Evolutionary conservation across 2,113 vertebrate species (phyloP).

Genomic region (Dasyornis broadbenti): DNA sequence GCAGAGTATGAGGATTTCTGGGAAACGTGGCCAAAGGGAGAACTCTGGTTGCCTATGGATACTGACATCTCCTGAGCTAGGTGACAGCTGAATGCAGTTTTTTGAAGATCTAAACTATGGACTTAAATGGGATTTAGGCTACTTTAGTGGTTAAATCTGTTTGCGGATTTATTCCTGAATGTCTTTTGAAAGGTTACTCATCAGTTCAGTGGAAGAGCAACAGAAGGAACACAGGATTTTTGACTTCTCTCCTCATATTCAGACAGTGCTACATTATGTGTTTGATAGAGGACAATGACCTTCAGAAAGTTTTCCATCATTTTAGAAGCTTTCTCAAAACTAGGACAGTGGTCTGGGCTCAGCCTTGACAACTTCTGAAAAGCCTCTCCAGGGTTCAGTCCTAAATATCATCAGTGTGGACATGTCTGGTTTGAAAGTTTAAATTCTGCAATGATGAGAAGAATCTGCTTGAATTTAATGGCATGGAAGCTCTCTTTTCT

Average conservation of each 20-base stretch:
- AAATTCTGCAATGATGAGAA: background rate
- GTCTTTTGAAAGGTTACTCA: slow-evolving; percentile 48
- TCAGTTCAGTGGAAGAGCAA: background rate
- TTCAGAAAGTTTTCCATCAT: slow-evolving; percentile 43
- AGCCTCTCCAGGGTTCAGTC: slow-evolving; percentile 8
- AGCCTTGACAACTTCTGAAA: slow-evolving; percentile 13
- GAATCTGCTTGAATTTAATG: background rate
- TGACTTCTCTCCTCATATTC: background rate
- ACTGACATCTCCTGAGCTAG: background rate
- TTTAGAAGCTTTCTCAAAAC: slow-evolving; percentile 34
- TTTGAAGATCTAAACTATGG: slow-evolving; percentile 46
- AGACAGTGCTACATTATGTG: background rate
- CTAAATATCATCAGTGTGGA: slow-evolving; percentile 21
- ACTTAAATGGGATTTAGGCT: slow-evolving; percentile 47
- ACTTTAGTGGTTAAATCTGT: slow-evolving; percentile 50
- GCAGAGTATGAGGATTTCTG: background rate
- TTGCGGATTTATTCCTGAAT: slow-evolving; percentile 47
- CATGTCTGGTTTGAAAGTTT: background rate
- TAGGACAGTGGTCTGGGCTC: background rate
- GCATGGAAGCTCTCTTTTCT: background rate
- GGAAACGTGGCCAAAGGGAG: background rate
- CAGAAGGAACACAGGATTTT: background rate
- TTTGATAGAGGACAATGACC: slow-evolving; percentile 29
- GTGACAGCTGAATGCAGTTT: background rate
- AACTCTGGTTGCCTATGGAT: background rate